Evolutionary conservation across 1,140 invertebrate genomes (phyloP), one percentile per base, ranked within the genome.

Genomic region (Drosophila littoralis): DNA sequence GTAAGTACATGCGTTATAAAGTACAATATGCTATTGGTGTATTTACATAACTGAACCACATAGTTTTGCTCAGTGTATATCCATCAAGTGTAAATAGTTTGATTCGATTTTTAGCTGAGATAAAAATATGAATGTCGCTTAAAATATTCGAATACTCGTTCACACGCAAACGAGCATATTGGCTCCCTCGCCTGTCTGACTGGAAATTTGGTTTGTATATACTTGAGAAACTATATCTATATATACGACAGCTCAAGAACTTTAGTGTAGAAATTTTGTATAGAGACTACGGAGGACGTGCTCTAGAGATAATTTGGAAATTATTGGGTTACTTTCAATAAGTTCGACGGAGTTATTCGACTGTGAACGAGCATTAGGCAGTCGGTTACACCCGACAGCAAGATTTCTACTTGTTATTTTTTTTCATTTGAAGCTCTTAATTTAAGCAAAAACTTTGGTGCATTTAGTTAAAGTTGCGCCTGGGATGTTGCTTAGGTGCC

Each of bases 71-170:
- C 42, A 59, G 69, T 54, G 65, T 17, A 40, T n/a, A 15, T 38
- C 22, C 63, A 32, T 36, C 38, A 32, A 35, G 68, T 86, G 79
- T 89, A 86, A 84, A 89, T 86, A 86, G 84, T 83, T 84, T 54
- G 57, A 59, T 59, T 59, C 50, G 57, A 42, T 22, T 61, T 43
- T 6, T 6, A 35, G 15, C 40, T 17, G 28, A 46, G 28, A 12
- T 9, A 59, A 22, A 45, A 8, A 45, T 6, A 43, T 13, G 43
- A 46, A 46, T 17, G 17, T 7, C 0, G 22, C 22, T 4, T 28
- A 28, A 28, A 28, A 28, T 28, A 28, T 48, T 52, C 35, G 15
- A 10, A 54, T 10, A 54, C 42, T 45, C 42, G 42, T 45, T 45
- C 42, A 45, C 42, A 15, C 8, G 10, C 2, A 0, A 10, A 40